Base-by-base conservation (phyloP, 2,113 vertebrate species). In the Clinocottus analis region DNA sequence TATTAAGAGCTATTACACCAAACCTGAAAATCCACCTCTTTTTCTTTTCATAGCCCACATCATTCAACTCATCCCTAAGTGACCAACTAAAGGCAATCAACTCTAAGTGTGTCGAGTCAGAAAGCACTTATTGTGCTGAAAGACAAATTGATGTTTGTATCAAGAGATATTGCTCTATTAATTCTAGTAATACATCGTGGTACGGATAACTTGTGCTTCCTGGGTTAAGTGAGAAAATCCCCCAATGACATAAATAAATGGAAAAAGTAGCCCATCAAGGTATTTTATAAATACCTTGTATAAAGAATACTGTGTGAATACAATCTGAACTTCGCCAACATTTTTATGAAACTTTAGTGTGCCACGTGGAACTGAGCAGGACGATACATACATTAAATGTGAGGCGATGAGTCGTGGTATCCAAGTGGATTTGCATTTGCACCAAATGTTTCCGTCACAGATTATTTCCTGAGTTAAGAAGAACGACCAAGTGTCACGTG, bases 191-290 rank as follows among this genome's bases (percentile, higher is more conserved):
- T 14, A 27, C 3, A 39, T 7, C 1, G 0, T 39, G 7, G 35
- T 37, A 37, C 1, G 3, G 13, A 39, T 19, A 17, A 51, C 37
- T 14, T 31, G 27, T 55, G 74, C 35, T 37, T 66, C 16, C 35
- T 75, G 45, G 55, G 1, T 59, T 33, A 60, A 62, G 39, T 76
- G 3, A 19, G 72, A 37, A 83, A 71, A 77, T 33, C 12, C 14
- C 25, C 47, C 6, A 19, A 47, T 47, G 45, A 11, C 56, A 56
- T 51, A 12, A 73, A 39, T 64, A 27, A 72, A 62, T 17, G 16
- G 7, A 55, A 29, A n/a, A n/a, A 41, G 56, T 12, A 35, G 33
- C 16, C 37, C 17, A 7, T 19, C 29, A 39, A 49, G 65, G 39
- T 27, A 14, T 17, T 74, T 23, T 4, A 19, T 25, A 6, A 27